Evolutionary conservation across 2,888 invertebrate genomes (phyloP).

Genomic region (Hyppa rectilinea): DNA sequence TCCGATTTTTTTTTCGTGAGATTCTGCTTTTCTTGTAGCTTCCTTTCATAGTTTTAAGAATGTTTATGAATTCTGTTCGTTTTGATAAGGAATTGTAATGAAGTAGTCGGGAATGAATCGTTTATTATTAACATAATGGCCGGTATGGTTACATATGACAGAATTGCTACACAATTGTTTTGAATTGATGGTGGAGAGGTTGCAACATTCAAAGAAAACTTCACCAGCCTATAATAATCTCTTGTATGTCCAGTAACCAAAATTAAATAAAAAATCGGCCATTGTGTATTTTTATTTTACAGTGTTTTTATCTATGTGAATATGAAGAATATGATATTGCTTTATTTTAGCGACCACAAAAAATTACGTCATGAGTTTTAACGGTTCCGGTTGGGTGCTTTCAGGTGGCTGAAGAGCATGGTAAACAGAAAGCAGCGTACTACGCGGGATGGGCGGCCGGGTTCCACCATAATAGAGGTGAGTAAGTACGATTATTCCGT

Average conservation of each 20-base stretch:
- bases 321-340: constrained; percentile 29
- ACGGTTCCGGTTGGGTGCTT: constrained; percentile 48
- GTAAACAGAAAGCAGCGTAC: constrained; percentile 94
- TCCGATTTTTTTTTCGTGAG: constrained; percentile 11
- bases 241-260: not conserved
- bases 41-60: constrained; percentile 29
- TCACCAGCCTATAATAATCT: not conserved
- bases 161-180: not conserved
- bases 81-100: constrained; percentile 18
- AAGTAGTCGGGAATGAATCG: constrained; percentile 38
- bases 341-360: constrained; percentile 17
- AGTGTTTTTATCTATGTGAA: constrained; percentile 30
- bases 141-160: constrained; percentile 1
- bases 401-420: constrained; percentile 95
- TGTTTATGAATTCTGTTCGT: constrained; percentile 4
- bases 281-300: constrained; percentile 38
- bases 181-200: not conserved
- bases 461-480: constrained; percentile 91
- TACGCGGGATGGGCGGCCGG: constrained; percentile 93
- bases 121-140: constrained; percentile 36
- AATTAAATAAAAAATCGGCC: constrained; percentile 24
- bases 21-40: constrained; percentile 31
- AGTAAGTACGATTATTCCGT: constrained; percentile 54
- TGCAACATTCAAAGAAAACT: not conserved
- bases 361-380: not conserved